Evolutionary conservation across 1,140 invertebrate genomes (phyloP), one percentile per base, ranked within the genome.

Genomic region (Melipona quadrifasciata): DNA sequence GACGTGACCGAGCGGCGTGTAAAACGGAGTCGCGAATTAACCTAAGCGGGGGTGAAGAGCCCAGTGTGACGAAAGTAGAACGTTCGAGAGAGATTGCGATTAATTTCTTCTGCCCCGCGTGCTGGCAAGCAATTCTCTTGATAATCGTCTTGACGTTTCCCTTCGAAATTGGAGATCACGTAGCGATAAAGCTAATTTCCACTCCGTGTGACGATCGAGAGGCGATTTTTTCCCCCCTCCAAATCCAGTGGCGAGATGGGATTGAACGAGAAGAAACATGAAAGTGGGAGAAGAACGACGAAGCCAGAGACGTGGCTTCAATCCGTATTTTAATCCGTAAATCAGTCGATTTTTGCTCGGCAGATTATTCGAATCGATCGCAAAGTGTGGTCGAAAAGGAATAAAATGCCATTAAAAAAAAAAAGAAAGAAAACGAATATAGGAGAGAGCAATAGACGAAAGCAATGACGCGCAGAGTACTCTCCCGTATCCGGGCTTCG

Each of bases 281-380:
- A 47, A 47, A 47, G 6, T 47, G 39, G 10, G 8, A 47, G 39
- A 47, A 27, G 19, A n/a, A 34, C 3, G 14, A 19, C 51, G 31
- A 51, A 55, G 55, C 27, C 47, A 70, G 10, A 4, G 31, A n/a
- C n/a, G 31, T 2, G 17, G 58, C 27, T 76, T 77, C 65, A 81
- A 53, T 67, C 57, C 72, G 51, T 67, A 55, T 82, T 47, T 47
- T 47, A 47, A 47, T 47, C 39, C 39, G 39, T 75, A 81, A 74
- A 74, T 61, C 64, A 68, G 76, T 67, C 64, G 74, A 80, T 73
- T 64, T 73, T 88, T 84, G 87, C 72, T 77, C 86, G 80, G 77
- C 86, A 24, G 39, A 47, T 55, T 34, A 51, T 74, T 67, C 65
- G 67, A 53, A 39, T 76, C 87, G 86, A 77, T 87, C 58, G 58